phyloP scores from a whole-genome alignment of 1,140 invertebrate species.

The Papilio dardanus region DNA sequence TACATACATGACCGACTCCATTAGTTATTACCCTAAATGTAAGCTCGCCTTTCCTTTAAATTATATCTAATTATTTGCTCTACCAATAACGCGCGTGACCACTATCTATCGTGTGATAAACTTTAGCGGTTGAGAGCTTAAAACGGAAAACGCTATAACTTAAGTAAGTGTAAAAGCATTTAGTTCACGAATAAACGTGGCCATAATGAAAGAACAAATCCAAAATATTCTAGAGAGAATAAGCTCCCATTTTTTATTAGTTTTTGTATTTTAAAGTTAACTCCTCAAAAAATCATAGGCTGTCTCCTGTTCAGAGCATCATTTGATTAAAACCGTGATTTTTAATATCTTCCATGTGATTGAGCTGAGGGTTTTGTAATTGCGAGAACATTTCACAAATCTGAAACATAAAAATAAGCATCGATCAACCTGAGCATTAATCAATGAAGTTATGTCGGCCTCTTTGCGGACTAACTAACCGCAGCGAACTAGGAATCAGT shows the following conservation, averaged over 20 bases:
- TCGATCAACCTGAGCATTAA: constrained; percentile 78
- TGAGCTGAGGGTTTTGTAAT: background rate
- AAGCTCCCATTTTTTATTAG: no score
- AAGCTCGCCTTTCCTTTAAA: constrained; percentile 21
- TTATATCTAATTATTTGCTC: constrained; percentile 23
- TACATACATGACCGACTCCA: constrained; percentile 37
- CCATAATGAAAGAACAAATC: no score
- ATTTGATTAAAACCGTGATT: constrained; percentile 7
- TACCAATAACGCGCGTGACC: background rate
- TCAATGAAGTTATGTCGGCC: constrained; percentile 81
- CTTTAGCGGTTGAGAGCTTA: background rate
- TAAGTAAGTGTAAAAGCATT: background rate
- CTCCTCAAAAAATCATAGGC: no score
- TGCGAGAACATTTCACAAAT: constrained; percentile 56
- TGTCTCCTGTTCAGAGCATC: background rate
- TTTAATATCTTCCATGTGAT: constrained; percentile 16
- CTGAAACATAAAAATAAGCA: constrained; percentile 57
- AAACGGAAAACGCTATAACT: background rate
- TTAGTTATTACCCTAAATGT: constrained; percentile 39
- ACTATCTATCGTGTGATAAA: background rate
- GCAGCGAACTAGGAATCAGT: constrained; percentile 50
- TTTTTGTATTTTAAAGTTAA: no score
- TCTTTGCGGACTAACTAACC: constrained; percentile 80
- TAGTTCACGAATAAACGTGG: background rate
- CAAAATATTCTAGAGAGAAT: no score